phyloP scores from a whole-genome alignment of 64 coral and sea anemone species.

The Stichodactyla helianthus region DNA sequence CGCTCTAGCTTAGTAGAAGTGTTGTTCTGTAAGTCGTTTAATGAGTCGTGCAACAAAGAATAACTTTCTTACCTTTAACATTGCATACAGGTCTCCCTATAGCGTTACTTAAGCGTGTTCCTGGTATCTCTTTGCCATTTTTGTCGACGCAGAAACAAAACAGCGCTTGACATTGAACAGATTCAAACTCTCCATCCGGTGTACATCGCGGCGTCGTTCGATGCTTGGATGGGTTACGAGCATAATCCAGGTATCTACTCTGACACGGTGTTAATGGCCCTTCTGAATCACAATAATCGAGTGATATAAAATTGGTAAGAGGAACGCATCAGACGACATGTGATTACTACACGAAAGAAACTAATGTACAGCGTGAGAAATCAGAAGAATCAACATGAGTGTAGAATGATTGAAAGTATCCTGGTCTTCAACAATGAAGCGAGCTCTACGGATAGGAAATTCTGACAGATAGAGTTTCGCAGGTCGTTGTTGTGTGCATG shows the following conservation, averaged over 20 bases:
- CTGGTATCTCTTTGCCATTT: conserved; percentile 41
- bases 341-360: too few relatives aligned
- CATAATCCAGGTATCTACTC: conserved; percentile 12
- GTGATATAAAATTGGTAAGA: background rate
- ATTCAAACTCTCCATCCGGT: conserved; percentile 27
- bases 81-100: conserved; percentile 57
- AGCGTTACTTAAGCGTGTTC: conserved; percentile 48
- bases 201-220: conserved; percentile 35
- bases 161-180: conserved; percentile 27
- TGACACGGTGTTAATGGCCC: conserved; percentile 30
- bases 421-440: too few relatives aligned
- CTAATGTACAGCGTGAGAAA: too few relatives aligned
- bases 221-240: conserved; percentile 6
- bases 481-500: too few relatives aligned
- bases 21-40: too few relatives aligned
- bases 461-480: too few relatives aligned
- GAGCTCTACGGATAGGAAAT: too few relatives aligned
- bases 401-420: too few relatives aligned
- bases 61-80: conserved; percentile 4
- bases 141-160: conserved; percentile 51
- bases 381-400: too few relatives aligned
- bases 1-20: too few relatives aligned
- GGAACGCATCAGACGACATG: background rate
- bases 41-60: background rate
- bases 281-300: background rate